Evolutionary conservation across 2,888 invertebrate species (phyloP).

Genomic region (Macrophya alboannulata): DNA sequence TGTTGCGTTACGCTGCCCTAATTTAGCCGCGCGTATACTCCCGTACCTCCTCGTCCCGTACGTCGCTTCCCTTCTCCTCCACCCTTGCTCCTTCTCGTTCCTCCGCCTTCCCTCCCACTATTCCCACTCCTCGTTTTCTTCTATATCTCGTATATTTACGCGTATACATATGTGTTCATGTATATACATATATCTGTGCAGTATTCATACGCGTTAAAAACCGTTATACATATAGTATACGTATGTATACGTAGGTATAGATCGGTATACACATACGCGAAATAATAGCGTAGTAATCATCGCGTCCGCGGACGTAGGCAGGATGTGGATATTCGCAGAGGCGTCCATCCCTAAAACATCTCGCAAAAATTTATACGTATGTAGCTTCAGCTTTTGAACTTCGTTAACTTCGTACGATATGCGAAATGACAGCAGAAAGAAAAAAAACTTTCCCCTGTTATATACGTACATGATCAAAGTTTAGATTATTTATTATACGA

Average conservation of each 20-base stretch:
- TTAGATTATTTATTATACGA: too few species aligned
- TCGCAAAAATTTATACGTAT: too few species aligned
- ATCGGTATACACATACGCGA: background rate
- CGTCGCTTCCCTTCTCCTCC: conserved; percentile 11
- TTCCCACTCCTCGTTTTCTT: background rate
- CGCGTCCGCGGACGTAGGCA: too few species aligned
- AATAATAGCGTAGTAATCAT: background rate
- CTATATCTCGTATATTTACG: background rate
- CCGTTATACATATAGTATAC: background rate
- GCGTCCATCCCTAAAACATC: too few species aligned
- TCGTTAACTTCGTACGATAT: too few species aligned
- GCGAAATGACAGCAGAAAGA: too few species aligned
- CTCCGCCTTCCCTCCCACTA: background rate
- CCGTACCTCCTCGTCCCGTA: background rate
- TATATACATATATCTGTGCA: too few species aligned
- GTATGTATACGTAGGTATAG: background rate
- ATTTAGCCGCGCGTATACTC: conserved; percentile 75
- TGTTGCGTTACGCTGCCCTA: conserved; percentile 80
- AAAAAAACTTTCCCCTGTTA: too few species aligned
- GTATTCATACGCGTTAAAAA: background rate
- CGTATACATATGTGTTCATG: too few species aligned
- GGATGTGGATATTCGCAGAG: too few species aligned
- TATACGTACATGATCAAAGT: too few species aligned
- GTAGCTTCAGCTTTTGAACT: too few species aligned
- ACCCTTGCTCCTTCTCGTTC: background rate